Evolutionary conservation across 2,113 vertebrate species (phyloP).

Genomic region (Zosterops pallidus): DNA sequence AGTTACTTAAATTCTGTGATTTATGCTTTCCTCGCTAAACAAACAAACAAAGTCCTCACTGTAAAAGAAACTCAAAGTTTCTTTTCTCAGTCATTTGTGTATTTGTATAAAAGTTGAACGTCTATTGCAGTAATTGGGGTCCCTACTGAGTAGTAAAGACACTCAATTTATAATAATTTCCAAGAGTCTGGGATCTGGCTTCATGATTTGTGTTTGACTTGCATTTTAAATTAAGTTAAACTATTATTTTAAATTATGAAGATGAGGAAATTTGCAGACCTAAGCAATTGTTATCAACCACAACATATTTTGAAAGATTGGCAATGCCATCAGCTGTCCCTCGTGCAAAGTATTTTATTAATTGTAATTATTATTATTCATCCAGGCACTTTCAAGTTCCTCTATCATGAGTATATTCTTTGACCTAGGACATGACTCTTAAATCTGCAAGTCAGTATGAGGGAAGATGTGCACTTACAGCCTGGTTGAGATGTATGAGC

Average conservation of each 20-base stretch:
- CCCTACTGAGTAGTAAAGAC: neutral
- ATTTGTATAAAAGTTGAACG: neutral
- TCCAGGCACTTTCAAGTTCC: neutral
- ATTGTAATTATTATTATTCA: constrained; percentile 26
- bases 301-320: neutral
- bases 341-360: constrained; percentile 3
- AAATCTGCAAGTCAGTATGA: constrained; percentile 51
- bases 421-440: constrained; percentile 29
- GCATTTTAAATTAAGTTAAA: neutral
- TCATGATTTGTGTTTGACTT: neutral
- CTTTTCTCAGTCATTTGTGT: neutral
- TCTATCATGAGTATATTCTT: constrained; percentile 17
- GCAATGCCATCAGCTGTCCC: neutral
- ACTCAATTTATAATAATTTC: neutral
- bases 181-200: neutral
- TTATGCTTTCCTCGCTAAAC: fast-evolving
- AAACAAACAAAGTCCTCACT: neutral
- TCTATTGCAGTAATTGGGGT: neutral
- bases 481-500: constrained; percentile 18
- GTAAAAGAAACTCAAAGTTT: neutral
- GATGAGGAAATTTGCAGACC: neutral
- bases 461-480: constrained; percentile 16
- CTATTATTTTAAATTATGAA: neutral
- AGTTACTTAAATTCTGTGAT: neutral
- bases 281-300: neutral